Percentiles rank a stretch among this genome's conserved stretches.
These are phyloP conservation scores for cat (Felis catus) DNA, from an alignment of 2,113 vertebrate species.

Conservation along the genomic window DNA sequence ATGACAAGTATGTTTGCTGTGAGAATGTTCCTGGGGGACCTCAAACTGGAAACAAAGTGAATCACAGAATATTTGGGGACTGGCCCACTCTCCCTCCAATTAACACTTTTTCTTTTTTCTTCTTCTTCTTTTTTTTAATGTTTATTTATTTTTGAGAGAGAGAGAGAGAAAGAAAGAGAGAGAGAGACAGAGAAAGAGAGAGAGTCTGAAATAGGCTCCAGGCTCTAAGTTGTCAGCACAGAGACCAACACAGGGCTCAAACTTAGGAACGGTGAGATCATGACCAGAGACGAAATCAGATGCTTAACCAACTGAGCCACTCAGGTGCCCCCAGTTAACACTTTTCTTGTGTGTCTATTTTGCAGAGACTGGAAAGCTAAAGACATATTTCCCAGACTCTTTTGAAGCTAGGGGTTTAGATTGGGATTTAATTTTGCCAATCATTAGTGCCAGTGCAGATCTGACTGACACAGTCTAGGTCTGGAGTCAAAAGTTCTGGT, in stretches of 20 bases:
- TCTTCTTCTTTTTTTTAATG: background rate
- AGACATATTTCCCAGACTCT: background rate
- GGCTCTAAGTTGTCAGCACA: no score
- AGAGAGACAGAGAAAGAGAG: no score
- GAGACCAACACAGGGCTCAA: no score
- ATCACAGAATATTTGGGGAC: background rate
- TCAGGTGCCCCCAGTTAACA: background rate
- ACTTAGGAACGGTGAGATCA: no score
- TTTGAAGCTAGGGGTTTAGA: background rate
- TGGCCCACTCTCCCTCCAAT: background rate
- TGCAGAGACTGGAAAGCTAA: slow-evolving; percentile 12
- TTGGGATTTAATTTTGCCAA: background rate
- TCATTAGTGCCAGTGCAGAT: background rate
- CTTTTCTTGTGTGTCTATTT: background rate
- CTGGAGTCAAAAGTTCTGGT: background rate
- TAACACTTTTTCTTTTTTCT: background rate
- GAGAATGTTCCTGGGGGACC: background rate
- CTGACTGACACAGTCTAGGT: background rate
- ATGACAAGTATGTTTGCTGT: background rate
- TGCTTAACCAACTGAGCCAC: no score
- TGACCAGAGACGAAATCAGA: no score
- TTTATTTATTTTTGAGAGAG: no score
- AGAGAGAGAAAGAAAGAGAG: no score
- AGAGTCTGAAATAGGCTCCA: no score
- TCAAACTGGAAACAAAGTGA: background rate